Evolutionary conservation across 2,797 vertebrate genomes (phyloP).

Genomic region (Hippoglossus hippoglossus): DNA sequence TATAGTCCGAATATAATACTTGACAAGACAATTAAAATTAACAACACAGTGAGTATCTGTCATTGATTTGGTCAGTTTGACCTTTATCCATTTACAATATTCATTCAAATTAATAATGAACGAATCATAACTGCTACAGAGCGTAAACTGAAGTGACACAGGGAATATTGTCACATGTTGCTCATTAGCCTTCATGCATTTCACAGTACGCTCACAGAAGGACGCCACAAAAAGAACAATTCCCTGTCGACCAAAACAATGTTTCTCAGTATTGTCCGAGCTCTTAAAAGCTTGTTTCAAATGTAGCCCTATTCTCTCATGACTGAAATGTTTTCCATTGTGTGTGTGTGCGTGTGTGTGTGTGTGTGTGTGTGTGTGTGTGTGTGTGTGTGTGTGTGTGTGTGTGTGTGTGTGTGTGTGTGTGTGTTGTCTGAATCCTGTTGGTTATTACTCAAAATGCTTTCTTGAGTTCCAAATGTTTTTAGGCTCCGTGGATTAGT

Average conservation of each 20-base stretch:
- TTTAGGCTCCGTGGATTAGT: conserved; percentile 49
- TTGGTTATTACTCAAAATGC: conserved; percentile 44
- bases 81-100: conserved; percentile 25
- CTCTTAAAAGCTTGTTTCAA: conserved; percentile 52
- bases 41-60: too few relatives aligned
- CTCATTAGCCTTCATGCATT: conserved; percentile 40
- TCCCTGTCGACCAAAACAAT: conserved; percentile 48
- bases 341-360: conserved; percentile 11
- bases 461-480: conserved; percentile 53
- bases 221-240: too few relatives aligned
- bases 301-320: conserved; percentile 44
- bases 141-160: conserved; percentile 48
- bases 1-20: too few relatives aligned
- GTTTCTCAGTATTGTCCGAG: conserved; percentile 43
- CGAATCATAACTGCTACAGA: conserved; percentile 21
- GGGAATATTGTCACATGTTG: conserved; percentile 54
- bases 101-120: conserved; percentile 38
- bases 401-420: conserved; percentile 12
- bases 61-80: too few relatives aligned
- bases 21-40: too few relatives aligned
- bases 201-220: too few relatives aligned
- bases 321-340: conserved; percentile 35
- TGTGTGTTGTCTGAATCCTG: conserved; percentile 11
- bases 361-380: conserved; percentile 12
- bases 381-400: conserved; percentile 19